Evolutionary conservation across 2,113 vertebrate genomes (phyloP).

Genomic region (Picathartes gymnocephalus): DNA sequence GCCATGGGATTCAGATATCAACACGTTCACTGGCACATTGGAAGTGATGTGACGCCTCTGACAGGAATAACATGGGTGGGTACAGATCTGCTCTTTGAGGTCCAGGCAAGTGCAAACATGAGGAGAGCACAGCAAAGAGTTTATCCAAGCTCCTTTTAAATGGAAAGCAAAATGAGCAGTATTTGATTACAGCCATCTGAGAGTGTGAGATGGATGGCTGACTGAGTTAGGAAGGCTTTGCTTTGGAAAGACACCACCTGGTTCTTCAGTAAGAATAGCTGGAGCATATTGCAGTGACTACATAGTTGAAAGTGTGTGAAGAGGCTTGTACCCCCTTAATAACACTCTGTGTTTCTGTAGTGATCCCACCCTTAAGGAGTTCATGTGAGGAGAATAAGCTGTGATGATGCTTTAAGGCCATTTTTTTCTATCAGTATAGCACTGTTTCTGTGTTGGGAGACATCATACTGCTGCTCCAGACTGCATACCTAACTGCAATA

Average conservation of each 20-base stretch:
- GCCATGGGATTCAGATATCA: background rate
- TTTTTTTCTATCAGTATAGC: background rate
- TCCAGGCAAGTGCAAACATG: background rate
- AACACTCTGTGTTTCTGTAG: background rate
- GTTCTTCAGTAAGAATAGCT: background rate
- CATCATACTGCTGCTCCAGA: background rate
- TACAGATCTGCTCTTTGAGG: background rate
- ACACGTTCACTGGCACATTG: background rate
- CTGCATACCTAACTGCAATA: background rate
- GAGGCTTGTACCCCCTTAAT: background rate
- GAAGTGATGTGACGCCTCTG: background rate
- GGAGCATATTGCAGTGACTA: background rate
- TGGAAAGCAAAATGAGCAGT: background rate
- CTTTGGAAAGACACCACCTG: conserved; percentile 4
- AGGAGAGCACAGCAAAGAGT: background rate
- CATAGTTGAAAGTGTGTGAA: background rate
- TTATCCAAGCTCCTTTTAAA: background rate
- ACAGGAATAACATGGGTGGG: background rate
- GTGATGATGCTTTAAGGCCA: background rate
- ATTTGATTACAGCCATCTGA: background rate
- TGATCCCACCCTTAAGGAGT: background rate
- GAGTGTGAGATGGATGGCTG: background rate
- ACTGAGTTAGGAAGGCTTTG: background rate
- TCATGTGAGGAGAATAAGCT: background rate
- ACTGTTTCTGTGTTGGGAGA: background rate